phyloP scores from a whole-genome alignment of 2,888 invertebrate genomes.

The Cephus spinipes region DNA sequence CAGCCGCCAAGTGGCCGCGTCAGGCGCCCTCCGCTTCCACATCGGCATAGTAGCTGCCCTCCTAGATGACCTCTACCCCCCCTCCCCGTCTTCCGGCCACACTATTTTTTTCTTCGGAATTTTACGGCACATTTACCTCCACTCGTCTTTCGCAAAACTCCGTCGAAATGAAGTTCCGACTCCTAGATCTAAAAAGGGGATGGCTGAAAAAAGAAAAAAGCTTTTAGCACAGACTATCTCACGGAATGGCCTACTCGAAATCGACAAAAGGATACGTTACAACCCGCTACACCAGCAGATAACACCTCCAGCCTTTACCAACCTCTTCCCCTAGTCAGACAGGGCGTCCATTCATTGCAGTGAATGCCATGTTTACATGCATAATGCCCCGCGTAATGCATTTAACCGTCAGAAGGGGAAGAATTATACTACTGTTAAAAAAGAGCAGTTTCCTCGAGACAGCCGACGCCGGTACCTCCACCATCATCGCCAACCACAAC shows the following conservation, averaged over 20 bases:
- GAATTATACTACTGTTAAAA: conserved; percentile 52
- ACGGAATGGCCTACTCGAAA: background rate
- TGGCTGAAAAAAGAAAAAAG: background rate
- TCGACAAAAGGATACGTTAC: background rate
- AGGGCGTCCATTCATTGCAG: conserved; percentile 48
- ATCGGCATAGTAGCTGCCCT: background rate
- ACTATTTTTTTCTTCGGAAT: conserved; percentile 4
- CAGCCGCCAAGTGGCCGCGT: conserved; percentile 44
- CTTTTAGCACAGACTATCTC: background rate
- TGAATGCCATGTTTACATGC: conserved; percentile 52
- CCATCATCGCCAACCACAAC: background rate
- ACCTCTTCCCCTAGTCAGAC: background rate
- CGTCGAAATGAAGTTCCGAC: background rate
- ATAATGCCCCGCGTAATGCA: conserved; percentile 49
- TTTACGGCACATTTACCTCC: conserved; percentile 12
- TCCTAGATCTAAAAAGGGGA: background rate
- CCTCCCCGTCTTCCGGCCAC: background rate
- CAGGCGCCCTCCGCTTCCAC: background rate
- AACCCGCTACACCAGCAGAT: background rate
- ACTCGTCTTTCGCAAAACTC: background rate
- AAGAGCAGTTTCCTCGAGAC: conserved; percentile 44
- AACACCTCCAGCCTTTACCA: background rate
- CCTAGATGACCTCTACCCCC: background rate
- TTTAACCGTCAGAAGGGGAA: conserved; percentile 45
- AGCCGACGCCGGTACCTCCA: background rate